Evolutionary conservation across 2,888 invertebrate genomes (phyloP), one percentile per base, ranked within the genome.

Genomic region (Liodrosophila aerea): DNA sequence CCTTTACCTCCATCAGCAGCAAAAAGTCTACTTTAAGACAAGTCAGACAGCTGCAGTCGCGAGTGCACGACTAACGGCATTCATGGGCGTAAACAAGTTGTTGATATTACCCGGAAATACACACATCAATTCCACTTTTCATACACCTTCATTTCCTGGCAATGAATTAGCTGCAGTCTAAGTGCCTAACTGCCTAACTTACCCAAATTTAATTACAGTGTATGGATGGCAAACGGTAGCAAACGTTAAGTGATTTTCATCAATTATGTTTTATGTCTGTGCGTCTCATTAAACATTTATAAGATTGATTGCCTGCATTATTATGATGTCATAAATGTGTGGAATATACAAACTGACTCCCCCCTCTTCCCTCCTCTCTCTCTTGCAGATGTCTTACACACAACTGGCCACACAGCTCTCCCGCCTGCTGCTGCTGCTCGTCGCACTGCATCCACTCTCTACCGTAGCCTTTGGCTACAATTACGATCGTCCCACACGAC

Each of bases 271-370:
- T 74, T 63, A 46, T 52, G 62, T 56, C 58, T 73, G 34, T 43
- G 46, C 49, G 56, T 61, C 68, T 61, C 83, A 82, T 78, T 78
- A 82, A 85, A 77, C 68, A 77, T 78, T 82, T 81, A 82, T 85
- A 53, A 43, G 54, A 65, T 69, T 82, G 85, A 80, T 80, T 78
- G 70, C 45, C 31, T 29, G 34, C 39, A 56, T 71, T 47, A 67
- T 77, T 66, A 80, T 80, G 59, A 73, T 70, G 69, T 80, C 78
- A 68, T 56, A 59, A 63, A 40, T 64, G 41, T 50, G 30, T 13
- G 37, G 9, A 12, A 22, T 50, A 43, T 59, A 15, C 11, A 16
- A 15, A 27, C 22, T 12, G 2, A 4, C 12, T 4, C 13, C 2
- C 22, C 46, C 33, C 11, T 33, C 7, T 22, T 43, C 30, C 51